Percentiles rank a stretch among this genome's conserved stretches.
phyloP scores from a whole-genome alignment of 2,797 vertebrate species.

The Benthosema pterotum region DNA sequence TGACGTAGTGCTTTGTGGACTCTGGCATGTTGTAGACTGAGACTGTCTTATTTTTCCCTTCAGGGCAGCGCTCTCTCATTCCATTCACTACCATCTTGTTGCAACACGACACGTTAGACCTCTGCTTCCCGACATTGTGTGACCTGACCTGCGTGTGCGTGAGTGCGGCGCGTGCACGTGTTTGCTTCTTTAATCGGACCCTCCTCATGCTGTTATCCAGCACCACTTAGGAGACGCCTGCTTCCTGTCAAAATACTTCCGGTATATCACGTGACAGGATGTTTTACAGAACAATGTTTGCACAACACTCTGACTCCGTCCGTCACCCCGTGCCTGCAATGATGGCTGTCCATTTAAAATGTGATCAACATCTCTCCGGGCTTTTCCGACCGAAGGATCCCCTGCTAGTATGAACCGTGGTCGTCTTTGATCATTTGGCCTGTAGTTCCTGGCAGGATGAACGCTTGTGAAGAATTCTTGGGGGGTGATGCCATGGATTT shows the following conservation, averaged over 20 bases:
- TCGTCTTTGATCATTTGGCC: background rate
- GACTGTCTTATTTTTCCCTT: slow-evolving; percentile 14
- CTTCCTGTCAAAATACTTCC: slow-evolving; percentile 66
- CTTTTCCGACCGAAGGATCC: background rate
- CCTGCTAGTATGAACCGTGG: background rate
- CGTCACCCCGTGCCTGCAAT: slow-evolving; percentile 20
- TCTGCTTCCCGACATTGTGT: slow-evolving; percentile 64
- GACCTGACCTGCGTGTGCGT: slow-evolving; percentile 4
- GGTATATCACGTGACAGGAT: slow-evolving; percentile 47
- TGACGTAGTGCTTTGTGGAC: slow-evolving; percentile 1
- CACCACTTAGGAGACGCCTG: slow-evolving; percentile 51
- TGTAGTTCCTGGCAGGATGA: slow-evolving; percentile 1
- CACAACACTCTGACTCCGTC: slow-evolving; percentile 24
- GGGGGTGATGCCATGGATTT: slow-evolving; percentile 4
- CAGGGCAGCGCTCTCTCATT: slow-evolving; percentile 6
- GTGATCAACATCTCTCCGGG: slow-evolving; percentile 28
- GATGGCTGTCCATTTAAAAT: slow-evolving; percentile 27
- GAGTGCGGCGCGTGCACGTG: slow-evolving; percentile 18
- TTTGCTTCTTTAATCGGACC: slow-evolving; percentile 30
- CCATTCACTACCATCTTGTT: slow-evolving; percentile 9
- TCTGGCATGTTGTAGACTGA: slow-evolving; percentile 12
- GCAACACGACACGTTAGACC: slow-evolving; percentile 19
- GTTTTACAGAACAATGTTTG: slow-evolving; percentile 57
- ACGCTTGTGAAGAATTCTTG: slow-evolving; percentile 4
- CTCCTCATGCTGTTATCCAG: slow-evolving; percentile 57